Base-by-base conservation (phyloP, 2,888 invertebrate species). In the Hipparchia sbordonii region DNA sequence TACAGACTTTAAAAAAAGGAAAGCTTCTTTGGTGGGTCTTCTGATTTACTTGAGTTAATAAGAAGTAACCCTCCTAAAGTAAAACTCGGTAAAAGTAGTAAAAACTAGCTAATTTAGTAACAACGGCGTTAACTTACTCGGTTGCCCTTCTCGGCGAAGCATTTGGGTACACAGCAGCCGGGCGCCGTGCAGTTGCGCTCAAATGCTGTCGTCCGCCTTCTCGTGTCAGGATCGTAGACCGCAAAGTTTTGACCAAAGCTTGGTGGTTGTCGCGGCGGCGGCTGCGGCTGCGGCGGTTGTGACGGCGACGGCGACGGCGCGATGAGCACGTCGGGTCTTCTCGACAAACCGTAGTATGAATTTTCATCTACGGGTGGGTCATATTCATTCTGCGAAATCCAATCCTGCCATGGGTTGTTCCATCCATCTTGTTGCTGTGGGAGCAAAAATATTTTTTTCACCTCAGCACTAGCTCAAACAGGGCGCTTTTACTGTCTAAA, bases 81-180 rank as follows among this genome's bases (percentile, higher is more conserved):
- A 48, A 48, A 48, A 6, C 48, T 8, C 48, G 1, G 48, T 48
- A 48, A 48, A 48, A 48, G 6, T 7, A 7, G 1, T 1, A 48
- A 48, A 48, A 48, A 48, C 6, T 48, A 48, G 7, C 23, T 39
- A 39, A 39, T 39, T 39, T 39, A 39, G 2, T 4, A 39, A 4
- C 2, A 39, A 39, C 39, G 39, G 2, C 6, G 10, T 52, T 4
- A 57, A 52, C 94, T 88, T 92, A 97, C 97, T 82, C 97, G 94
- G 74, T 95, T 95, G 84, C 98, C 98, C 89, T 98, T 98, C 89
- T 98, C 97, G 1, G 98, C 98, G 78, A 97, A 96, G 88, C 98
- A 98, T 94, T 98, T 97, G 0, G 97, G 97, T 59, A 95, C 95
- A 83, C 98, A 98, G 81, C 96, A 96, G 72, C 95, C 96, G 0